A percentile compares a stretch with the other conserved stretches of the same genome.
Evolutionary conservation across 30 jellyfish, hydroid and myxozoan species (phyloP).

Genomic region (Pelagia noctiluca): DNA sequence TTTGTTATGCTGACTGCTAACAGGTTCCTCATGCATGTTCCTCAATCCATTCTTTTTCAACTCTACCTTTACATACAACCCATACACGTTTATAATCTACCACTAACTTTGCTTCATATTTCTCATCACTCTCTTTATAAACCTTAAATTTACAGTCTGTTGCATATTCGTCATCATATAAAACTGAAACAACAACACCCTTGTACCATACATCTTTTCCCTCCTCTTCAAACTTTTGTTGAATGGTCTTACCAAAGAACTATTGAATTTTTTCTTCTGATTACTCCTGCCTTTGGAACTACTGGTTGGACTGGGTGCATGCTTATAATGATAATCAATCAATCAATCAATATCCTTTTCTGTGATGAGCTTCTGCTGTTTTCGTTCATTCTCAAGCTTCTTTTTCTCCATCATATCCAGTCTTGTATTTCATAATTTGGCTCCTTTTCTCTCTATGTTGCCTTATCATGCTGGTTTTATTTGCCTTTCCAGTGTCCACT

Average conservation of each 20-base stretch:
- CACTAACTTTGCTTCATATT: constrained; percentile 11
- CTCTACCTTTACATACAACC: too few species aligned
- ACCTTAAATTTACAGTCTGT: constrained; percentile 52
- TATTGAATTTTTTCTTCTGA: constrained; percentile 33
- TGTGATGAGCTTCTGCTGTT: not conserved
- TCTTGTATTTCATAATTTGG: constrained; percentile 9
- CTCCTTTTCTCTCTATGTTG: constrained; percentile 1
- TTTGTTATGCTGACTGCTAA: too few species aligned
- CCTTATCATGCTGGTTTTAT: not conserved
- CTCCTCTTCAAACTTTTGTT: constrained; percentile 46
- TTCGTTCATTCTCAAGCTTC: constrained; percentile 12
- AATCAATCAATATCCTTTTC: constrained; percentile 11
- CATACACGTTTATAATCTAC: constrained; percentile 38
- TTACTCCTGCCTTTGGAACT: constrained; percentile 2
- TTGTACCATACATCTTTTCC: constrained; percentile 47
- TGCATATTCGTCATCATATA: constrained; percentile 53
- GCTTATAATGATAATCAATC: constrained; percentile 4
- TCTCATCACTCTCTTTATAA: constrained; percentile 36
- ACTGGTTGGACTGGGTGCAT: constrained; percentile 28
- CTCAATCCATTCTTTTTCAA: too few species aligned
- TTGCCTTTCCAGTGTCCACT: constrained; percentile 26
- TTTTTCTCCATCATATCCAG: constrained; percentile 18
- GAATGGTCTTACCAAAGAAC: constrained; percentile 34
- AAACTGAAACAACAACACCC: constrained; percentile 30
- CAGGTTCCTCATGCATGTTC: too few species aligned